Conservation (phyloP, 2,113 vertebrate species). For the Rafetus swinhoei region DNA sequence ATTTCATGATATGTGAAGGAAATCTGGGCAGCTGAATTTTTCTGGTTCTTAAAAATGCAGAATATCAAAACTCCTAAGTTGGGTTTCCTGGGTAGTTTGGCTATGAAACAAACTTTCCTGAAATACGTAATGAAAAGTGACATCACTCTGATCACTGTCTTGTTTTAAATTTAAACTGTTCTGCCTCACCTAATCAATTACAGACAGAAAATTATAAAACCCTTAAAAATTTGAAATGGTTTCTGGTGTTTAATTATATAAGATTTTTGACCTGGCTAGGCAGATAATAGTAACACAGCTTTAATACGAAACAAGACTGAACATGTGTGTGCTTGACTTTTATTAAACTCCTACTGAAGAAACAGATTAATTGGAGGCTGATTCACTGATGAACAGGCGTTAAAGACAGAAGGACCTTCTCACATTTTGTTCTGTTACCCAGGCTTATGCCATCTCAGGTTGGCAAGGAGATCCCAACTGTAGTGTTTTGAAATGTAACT, state of each 20-base stretch:
- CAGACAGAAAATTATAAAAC: constrained; percentile 75
- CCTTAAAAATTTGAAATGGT: constrained; percentile 77
- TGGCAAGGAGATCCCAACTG: constrained; percentile 90
- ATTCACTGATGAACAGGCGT: constrained; percentile 87
- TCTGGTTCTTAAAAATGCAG: constrained; percentile 74
- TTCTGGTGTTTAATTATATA: constrained; percentile 82
- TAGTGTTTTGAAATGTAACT: constrained; percentile 89
- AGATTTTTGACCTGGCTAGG: constrained; percentile 87
- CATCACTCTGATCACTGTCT: constrained; percentile 69
- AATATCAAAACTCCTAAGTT: constrained; percentile 73
- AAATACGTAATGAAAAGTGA: constrained; percentile 75
- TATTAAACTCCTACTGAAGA: constrained; percentile 93
- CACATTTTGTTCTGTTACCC: constrained; percentile 90
- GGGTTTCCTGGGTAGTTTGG: constrained; percentile 71
- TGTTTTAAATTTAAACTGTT: constrained; percentile 73
- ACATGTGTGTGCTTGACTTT: constrained; percentile 89
- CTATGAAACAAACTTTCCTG: constrained; percentile 76
- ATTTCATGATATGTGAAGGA: constrained; percentile 52
- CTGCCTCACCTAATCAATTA: constrained; percentile 78
- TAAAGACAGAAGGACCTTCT: constrained; percentile 90
- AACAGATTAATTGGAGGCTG: constrained; percentile 94
- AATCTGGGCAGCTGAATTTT: constrained; percentile 52
- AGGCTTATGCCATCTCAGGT: constrained; percentile 90
- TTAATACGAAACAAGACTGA: constrained; percentile 85
- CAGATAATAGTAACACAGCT: constrained; percentile 82